These are phyloP conservation scores for Tinea trinotella DNA, from an alignment of 2,888 invertebrate species.

Conservation along the genomic window DNA sequence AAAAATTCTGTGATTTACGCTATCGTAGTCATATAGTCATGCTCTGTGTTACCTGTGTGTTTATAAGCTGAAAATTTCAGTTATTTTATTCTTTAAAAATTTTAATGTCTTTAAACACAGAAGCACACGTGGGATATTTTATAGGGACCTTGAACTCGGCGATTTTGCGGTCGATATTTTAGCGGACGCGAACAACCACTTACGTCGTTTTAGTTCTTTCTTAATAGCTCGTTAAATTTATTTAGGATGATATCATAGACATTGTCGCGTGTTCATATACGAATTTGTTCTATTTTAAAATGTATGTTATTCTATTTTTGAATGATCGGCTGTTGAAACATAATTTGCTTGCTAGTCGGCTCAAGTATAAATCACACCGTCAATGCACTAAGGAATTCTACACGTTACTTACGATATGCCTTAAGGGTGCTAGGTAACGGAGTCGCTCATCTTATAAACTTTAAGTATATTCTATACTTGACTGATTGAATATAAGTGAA, in stretches of 20 bases:
- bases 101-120: no score
- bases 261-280: not conserved
- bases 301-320: no score
- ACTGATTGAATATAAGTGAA: conserved; percentile 2
- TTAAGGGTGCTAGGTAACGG: conserved; percentile 26
- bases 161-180: conserved; percentile 66
- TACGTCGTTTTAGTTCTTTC: conserved; percentile 22
- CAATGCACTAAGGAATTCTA: conserved; percentile 1
- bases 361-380: no score
- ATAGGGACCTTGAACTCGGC: conserved; percentile 67
- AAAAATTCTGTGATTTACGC: no score
- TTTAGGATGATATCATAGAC: conserved; percentile 43
- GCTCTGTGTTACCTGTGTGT: no score
- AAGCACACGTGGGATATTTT: conserved; percentile 30
- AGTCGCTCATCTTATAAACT: conserved; percentile 18
- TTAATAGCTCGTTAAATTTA: conserved; percentile 34
- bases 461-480: conserved; percentile 22
- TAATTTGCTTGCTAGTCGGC: no score
- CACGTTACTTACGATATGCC: conserved; percentile 19
- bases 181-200: conserved; percentile 30
- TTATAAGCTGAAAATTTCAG: no score
- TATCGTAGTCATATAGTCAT: no score
- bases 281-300: not conserved
- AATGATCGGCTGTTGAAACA: not conserved
- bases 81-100: no score